These are phyloP conservation scores for Papilio helenus DNA, from an alignment of 1,140 invertebrate species.

Conservation along the genomic window DNA sequence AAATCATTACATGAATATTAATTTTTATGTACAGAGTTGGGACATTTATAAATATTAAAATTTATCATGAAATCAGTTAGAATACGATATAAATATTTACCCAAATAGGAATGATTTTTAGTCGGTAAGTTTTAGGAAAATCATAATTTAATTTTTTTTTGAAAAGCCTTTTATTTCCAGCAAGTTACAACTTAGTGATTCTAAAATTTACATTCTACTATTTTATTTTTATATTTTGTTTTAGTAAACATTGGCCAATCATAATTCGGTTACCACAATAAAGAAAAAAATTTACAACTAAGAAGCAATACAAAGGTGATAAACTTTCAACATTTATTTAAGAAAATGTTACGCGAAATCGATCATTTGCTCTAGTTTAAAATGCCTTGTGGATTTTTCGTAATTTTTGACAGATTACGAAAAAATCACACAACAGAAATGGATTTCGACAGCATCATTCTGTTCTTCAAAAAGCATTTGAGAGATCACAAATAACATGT, in stretches of 20 bases:
- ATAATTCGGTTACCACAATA: not conserved
- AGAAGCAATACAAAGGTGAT: not conserved
- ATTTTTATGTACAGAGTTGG: not conserved
- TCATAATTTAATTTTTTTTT: too few relatives aligned
- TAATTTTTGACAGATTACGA: not conserved
- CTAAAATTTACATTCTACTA: too few relatives aligned
- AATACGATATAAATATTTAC: not conserved
- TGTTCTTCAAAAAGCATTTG: too few relatives aligned
- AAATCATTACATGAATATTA: not conserved
- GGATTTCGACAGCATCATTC: too few relatives aligned
- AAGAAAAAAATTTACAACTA: not conserved
- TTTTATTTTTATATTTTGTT: too few relatives aligned
- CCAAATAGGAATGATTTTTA: too few relatives aligned
- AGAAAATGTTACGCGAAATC: not conserved
- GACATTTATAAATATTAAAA: not conserved
- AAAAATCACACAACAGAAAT: too few relatives aligned
- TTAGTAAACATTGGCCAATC: not conserved
- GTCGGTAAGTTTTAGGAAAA: not conserved
- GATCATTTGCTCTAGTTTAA: not conserved
- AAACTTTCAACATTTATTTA: not conserved
- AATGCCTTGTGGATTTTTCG: not conserved
- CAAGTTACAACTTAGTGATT: too few relatives aligned
- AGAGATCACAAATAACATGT: too few relatives aligned
- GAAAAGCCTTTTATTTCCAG: too few relatives aligned
- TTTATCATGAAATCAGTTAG: not conserved